phyloP scores from a whole-genome alignment of 2,888 invertebrate species.

The Drosophila subquinaria region DNA sequence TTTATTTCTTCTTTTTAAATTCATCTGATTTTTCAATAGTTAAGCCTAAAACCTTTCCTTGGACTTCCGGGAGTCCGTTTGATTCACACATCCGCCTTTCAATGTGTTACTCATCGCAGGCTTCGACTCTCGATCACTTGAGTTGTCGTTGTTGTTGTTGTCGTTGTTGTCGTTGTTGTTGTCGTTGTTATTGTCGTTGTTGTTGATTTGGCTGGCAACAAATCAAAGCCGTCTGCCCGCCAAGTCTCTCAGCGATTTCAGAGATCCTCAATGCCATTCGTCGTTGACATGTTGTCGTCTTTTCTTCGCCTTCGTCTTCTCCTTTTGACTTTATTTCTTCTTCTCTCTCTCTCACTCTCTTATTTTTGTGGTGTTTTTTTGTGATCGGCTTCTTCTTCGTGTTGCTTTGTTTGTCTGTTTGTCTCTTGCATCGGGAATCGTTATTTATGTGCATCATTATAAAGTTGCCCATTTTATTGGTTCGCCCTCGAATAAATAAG shows the following conservation, averaged over 20 bases:
- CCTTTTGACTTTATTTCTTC: constrained; percentile 6
- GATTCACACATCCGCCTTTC: constrained; percentile 13
- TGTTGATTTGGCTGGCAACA: constrained; percentile 24
- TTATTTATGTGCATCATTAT: constrained; percentile 85
- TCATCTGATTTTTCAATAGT: background rate
- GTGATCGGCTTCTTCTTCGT: constrained; percentile 28
- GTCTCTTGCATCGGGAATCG: constrained; percentile 6
- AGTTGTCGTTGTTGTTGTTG: constrained; percentile 2
- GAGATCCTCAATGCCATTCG: constrained; percentile 65
- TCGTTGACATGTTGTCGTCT: constrained; percentile 58
- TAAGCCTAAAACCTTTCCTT: background rate
- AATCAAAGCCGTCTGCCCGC: constrained; percentile 32
- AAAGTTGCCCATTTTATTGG: constrained; percentile 84
- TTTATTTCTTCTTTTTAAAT: background rate
- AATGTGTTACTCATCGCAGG: constrained; percentile 23
- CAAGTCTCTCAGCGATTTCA: constrained; percentile 4
- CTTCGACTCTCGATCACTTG: constrained; percentile 10
- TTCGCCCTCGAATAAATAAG: constrained; percentile 85
- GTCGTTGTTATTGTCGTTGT: background rate
- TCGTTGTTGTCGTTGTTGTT: constrained; percentile 3
- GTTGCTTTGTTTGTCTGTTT: constrained; percentile 21
- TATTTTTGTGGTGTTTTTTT: constrained; percentile 21
- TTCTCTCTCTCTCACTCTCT: constrained; percentile 1
- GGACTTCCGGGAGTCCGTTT: constrained; percentile 1
- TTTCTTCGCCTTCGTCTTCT: constrained; percentile 26